These are phyloP conservation scores for Phylloscopus whistleri DNA, from an alignment of 2,113 vertebrate genomes.

Conservation along the genomic window DNA sequence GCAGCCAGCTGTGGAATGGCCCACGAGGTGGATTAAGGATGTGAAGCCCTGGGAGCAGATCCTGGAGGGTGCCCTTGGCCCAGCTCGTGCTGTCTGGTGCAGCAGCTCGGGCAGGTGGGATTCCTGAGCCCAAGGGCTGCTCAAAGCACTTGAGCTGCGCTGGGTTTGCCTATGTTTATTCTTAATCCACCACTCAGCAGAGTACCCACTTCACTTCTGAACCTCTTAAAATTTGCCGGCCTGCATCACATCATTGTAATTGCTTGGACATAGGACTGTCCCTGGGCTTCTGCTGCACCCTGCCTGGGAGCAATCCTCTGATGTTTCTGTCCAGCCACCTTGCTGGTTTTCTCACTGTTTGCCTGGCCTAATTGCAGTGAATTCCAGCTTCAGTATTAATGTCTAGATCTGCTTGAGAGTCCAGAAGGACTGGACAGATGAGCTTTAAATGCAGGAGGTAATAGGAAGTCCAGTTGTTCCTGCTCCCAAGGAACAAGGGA, in stretches of 20 bases:
- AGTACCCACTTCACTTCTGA: neutral
- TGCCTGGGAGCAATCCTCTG: neutral
- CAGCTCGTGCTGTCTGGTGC: fast-evolving
- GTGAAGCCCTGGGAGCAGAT: neutral
- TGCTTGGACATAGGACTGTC: neutral
- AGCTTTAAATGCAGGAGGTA: neutral
- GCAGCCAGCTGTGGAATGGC: fast-evolving
- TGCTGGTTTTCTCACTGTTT: neutral
- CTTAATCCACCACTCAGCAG: neutral
- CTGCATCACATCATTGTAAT: neutral
- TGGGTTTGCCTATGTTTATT: neutral
- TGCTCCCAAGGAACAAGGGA: neutral
- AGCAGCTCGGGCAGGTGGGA: neutral
- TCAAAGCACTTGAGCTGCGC: neutral
- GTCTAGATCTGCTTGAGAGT: neutral
- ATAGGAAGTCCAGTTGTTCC: neutral
- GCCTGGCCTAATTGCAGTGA: neutral
- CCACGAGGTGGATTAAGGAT: neutral
- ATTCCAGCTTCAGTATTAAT: neutral
- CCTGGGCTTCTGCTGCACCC: neutral
- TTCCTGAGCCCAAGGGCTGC: neutral
- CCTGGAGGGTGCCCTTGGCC: neutral
- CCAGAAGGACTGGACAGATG: neutral
- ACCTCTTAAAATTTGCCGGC: neutral
- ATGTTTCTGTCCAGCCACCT: neutral